Conservation (phyloP, 2,113 vertebrate genomes). For the Xiphorhynchus elegans region DNA sequence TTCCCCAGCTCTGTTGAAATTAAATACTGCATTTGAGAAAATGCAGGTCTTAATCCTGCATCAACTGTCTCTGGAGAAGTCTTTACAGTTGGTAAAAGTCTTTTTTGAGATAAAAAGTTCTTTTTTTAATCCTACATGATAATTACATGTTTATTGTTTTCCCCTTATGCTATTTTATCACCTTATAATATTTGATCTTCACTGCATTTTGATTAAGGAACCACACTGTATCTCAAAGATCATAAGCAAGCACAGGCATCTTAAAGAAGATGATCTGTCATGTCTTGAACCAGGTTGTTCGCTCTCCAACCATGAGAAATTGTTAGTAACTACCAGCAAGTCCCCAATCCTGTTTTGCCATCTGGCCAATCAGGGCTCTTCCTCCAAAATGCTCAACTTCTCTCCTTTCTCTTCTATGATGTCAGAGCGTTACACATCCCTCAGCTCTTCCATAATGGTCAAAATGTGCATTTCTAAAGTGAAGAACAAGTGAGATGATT, state of each 20-base stretch:
- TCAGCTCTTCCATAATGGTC: neutral
- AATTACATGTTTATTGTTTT: neutral
- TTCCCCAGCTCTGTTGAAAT: neutral
- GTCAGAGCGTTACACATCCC: neutral
- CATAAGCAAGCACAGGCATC: neutral
- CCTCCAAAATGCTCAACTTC: neutral
- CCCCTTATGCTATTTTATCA: neutral
- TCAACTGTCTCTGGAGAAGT: neutral
- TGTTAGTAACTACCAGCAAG: neutral
- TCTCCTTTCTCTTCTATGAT: neutral
- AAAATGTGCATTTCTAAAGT: slow-evolving; percentile 21
- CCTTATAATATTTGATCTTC: neutral
- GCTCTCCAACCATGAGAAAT: neutral
- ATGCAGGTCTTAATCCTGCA: neutral
- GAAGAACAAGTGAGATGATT: slow-evolving; percentile 58
- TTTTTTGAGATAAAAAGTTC: neutral
- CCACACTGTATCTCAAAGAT: neutral
- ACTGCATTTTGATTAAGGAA: neutral
- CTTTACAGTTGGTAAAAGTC: neutral
- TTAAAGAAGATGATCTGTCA: neutral
- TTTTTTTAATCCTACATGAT: neutral
- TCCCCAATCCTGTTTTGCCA: neutral
- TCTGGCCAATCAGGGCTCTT: neutral
- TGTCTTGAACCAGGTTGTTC: neutral
- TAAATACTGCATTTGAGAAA: neutral